Evolutionary conservation across 2,113 vertebrate genomes (phyloP).

Genomic region (Dolichotis patagonum): DNA sequence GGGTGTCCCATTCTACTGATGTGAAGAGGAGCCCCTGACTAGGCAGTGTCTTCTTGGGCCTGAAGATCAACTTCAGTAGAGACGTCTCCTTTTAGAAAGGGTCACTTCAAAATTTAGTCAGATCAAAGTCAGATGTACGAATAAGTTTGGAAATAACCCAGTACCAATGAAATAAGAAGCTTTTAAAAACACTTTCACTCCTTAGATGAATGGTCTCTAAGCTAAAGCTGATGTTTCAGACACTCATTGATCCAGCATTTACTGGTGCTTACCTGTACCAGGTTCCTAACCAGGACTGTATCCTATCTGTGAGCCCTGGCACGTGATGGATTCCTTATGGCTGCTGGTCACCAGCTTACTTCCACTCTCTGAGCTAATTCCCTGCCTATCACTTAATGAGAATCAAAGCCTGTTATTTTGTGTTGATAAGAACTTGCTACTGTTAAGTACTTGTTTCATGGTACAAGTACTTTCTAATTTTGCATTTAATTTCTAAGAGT

Average conservation of each 20-base stretch:
- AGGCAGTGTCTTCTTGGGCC: neutral
- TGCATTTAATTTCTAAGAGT: conserved; percentile 70
- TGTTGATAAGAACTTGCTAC: conserved; percentile 38
- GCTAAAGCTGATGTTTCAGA: neutral
- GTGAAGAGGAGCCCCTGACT: neutral
- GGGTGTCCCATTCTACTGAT: too few relatives aligned
- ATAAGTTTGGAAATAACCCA: conserved; percentile 16
- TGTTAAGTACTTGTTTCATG: conserved; percentile 33
- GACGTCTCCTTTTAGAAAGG: neutral
- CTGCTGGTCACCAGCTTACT: neutral
- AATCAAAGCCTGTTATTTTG: neutral
- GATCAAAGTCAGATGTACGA: neutral
- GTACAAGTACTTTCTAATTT: conserved; percentile 70
- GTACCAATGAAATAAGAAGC: neutral
- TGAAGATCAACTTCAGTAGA: neutral
- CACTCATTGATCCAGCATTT: neutral
- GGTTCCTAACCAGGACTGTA: neutral
- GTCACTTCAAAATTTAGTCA: neutral
- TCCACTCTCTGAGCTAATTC: conserved; percentile 17
- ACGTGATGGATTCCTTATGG: neutral
- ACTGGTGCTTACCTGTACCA: neutral
- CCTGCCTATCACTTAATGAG: neutral
- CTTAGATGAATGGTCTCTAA: neutral
- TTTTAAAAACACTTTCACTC: neutral
- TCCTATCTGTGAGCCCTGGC: neutral